phyloP scores from a whole-genome alignment of 2,888 invertebrate species.

The Eristalinus sepulchralis region DNA sequence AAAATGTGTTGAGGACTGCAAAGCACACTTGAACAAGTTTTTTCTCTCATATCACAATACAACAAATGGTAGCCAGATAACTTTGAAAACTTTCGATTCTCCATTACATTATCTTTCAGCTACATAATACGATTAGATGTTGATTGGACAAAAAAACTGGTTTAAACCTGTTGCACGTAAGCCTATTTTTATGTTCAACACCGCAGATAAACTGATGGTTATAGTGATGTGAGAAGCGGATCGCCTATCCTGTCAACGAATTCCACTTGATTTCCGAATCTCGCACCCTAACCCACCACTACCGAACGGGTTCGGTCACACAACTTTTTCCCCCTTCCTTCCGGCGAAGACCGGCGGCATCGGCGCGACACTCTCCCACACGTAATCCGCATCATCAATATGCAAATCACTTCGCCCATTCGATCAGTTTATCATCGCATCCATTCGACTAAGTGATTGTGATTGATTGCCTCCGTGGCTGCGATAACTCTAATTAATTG shows the following conservation, averaged over 20 bases:
- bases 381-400: conserved; percentile 26
- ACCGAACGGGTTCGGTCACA: neutral
- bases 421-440: conserved; percentile 63
- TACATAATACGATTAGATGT: neutral
- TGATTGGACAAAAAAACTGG: neutral
- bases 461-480: conserved; percentile 55
- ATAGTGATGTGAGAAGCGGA: neutral
- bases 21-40: too few relatives aligned
- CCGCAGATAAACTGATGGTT: neutral
- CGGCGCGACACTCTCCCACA: neutral
- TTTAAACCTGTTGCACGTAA: neutral
- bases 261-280: neutral
- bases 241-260: neutral
- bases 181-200: neutral
- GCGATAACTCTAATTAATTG: conserved; percentile 61
- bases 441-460: conserved; percentile 50
- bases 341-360: too few relatives aligned
- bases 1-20: too few relatives aligned
- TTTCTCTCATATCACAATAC: too few relatives aligned
- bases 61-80: too few relatives aligned
- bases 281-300: neutral
- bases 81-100: neutral
- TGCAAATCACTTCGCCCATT: conserved; percentile 53
- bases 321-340: neutral
- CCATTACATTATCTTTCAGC: neutral